Percentiles rank a stretch among this genome's conserved stretches.
Evolutionary conservation across 2,888 invertebrate genomes (phyloP).

Genomic region (Aricia artaxerxes): DNA sequence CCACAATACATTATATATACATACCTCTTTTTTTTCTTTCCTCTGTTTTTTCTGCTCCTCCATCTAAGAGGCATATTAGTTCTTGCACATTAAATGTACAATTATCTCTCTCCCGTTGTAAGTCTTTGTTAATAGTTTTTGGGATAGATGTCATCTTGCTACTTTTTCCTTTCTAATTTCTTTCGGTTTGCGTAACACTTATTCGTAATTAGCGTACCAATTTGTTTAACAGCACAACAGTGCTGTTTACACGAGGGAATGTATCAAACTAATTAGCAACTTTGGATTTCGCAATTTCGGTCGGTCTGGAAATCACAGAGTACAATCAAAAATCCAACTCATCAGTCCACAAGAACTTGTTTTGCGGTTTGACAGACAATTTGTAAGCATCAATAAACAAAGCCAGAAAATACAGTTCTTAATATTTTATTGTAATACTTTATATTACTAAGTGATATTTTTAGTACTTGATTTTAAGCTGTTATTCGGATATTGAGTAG

Average conservation of each 20-base stretch:
- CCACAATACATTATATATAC: neutral
- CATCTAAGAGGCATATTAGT: slow-evolving; percentile 89
- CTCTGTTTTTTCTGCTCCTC: slow-evolving; percentile 86
- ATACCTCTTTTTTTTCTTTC: slow-evolving; percentile 81
- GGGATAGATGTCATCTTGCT: slow-evolving; percentile 29
- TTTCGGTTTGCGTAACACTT: slow-evolving; percentile 8
- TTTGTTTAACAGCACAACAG: neutral
- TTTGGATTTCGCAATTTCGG: neutral
- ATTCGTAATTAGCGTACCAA: neutral
- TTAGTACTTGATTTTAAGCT: no score
- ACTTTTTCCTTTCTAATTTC: slow-evolving; percentile 18
- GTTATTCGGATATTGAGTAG: no score
- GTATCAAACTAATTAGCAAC: neutral
- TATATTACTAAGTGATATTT: neutral
- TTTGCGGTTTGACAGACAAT: neutral
- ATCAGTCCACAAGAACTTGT: slow-evolving; percentile 1
- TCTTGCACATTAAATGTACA: slow-evolving; percentile 88
- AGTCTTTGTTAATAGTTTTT: slow-evolving; percentile 82
- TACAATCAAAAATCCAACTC: neutral
- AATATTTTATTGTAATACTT: neutral
- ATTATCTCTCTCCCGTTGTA: slow-evolving; percentile 85
- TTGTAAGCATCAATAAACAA: neutral
- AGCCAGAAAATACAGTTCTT: neutral
- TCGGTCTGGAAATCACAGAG: neutral
- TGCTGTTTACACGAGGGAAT: neutral